Evolutionary conservation across 2,113 vertebrate genomes (phyloP), one percentile per base, ranked within the genome.

Genomic region (Mesocricetus auratus): DNA sequence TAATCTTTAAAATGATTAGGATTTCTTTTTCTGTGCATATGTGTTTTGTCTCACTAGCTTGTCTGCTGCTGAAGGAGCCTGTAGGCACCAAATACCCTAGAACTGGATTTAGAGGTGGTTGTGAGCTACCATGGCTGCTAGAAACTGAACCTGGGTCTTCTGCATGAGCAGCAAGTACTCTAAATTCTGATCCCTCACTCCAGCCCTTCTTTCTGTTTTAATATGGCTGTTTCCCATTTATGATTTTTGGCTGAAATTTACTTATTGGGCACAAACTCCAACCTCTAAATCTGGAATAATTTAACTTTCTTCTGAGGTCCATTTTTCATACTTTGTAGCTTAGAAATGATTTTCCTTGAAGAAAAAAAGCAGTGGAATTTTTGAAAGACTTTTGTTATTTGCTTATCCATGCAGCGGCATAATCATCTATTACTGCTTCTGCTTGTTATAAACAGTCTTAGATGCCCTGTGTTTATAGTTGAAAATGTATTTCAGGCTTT

Each of bases 271-370:
- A 85, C 3, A 85, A 19, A 16, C 60, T 66, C 16, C 31, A 42
- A 45, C 4, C 26, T 45, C 4, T 45, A 33, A 45, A 2, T 83
- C 81, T 85, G n/a, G 22, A 26, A 29, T 17, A 31, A 64, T 39
- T 45, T 89, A 74, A 78, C 42, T 96, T 96, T 93, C 64, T 78
- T 64, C 47, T 58, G 68, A 60, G 12, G 9, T 17, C 3, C 0
- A 58, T 42, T 19, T 78, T 95, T n/a, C 96, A 47, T 77, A 64
- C 82, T 77, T 86, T 45, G n/a, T 21, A 88, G 62, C 53, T 71
- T 94, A 22, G 71, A 75, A 62, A 86, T 86, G 56, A 24, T 89
- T 94, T 68, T 86, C 10, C 26, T 79, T 94, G 75, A 93, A 16
- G 39, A 68, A 94, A 86, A 86, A 95, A 39, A 7, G 3, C 31